A percentile compares a stretch with the other conserved stretches of the same genome.
Evolutionary conservation across 2,113 vertebrate species (phyloP).

Genomic region (Rhagologus leucostigma): DNA sequence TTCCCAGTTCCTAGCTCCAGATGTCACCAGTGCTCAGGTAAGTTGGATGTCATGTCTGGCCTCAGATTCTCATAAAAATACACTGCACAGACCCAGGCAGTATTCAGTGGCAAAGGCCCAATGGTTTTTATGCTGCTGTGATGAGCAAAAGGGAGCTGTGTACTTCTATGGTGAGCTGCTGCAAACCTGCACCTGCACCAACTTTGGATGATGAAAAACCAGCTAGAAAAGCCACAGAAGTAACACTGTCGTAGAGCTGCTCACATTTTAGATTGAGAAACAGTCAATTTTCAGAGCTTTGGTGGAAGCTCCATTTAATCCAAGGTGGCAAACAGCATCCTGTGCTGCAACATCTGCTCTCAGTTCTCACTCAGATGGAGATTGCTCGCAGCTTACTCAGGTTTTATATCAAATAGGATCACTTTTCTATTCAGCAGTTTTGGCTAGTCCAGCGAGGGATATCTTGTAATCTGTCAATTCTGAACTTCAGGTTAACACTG

Average conservation of each 20-base stretch:
- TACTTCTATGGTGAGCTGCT: neutral
- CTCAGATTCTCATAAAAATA: neutral
- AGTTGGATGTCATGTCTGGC: neutral
- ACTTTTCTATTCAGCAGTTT: neutral
- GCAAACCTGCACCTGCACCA: neutral
- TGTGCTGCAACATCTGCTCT: neutral
- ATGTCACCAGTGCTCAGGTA: conserved; percentile 97
- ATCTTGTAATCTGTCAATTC: neutral
- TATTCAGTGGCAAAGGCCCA: neutral
- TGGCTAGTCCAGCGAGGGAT: neutral
- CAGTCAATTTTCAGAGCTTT: neutral
- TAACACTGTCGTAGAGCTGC: neutral
- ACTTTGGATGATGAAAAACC: neutral
- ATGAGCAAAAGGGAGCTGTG: neutral
- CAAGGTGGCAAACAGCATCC: neutral
- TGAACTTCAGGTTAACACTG: conserved; percentile 87
- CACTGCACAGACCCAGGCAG: neutral
- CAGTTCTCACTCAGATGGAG: neutral
- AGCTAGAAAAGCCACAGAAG: neutral
- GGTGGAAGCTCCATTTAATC: neutral
- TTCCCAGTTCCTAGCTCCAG: conserved; percentile 94
- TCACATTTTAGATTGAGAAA: neutral
- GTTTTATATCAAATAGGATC: neutral
- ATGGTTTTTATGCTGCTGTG: neutral
- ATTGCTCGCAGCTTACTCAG: neutral